These are phyloP conservation scores for Erythrocercus mccallii DNA, from an alignment of 2,113 vertebrate species.

Conservation along the genomic window DNA sequence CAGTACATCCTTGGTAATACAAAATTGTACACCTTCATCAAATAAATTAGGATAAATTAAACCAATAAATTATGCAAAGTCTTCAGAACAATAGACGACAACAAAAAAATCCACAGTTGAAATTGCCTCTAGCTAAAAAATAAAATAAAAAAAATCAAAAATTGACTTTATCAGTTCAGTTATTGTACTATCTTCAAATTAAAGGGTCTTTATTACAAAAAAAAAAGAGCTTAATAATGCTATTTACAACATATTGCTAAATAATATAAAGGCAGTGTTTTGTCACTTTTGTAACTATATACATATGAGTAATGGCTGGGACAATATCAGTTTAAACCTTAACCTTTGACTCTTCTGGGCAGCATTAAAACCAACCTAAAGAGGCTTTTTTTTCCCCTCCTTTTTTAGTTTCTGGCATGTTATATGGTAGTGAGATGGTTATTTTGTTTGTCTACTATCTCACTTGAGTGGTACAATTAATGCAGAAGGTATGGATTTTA, in stretches of 20 bases:
- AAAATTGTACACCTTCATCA: conserved; percentile 94
- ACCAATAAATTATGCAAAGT: conserved; percentile 99
- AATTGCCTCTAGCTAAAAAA: conserved; percentile 85
- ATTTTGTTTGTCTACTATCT: background rate
- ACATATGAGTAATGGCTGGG: conserved; percentile 82
- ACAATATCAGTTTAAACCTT: conserved; percentile 66
- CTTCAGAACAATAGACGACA: conserved; percentile 93
- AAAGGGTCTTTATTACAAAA: conserved; percentile 92
- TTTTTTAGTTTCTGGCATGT: background rate
- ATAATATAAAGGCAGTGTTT: conserved; percentile 97
- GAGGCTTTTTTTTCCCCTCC: background rate
- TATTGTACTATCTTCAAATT: conserved; percentile 87
- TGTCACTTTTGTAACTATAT: conserved; percentile 87
- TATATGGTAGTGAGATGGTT: conserved; percentile 44
- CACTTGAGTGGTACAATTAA: conserved; percentile 23
- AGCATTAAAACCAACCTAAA: conserved; percentile 62
- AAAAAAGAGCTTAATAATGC: conserved; percentile 90
- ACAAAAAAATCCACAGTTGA: conserved; percentile 87
- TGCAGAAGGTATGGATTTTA: conserved; percentile 43
- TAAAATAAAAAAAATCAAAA: conserved; percentile 81
- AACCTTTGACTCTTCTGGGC: conserved; percentile 75
- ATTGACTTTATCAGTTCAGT: conserved; percentile 81
- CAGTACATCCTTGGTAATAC: conserved; percentile 93
- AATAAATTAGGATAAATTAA: conserved; percentile 99
- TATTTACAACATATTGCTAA: conserved; percentile 99